Conservation (phyloP, 2,888 invertebrate species). For the Lepidocyrtinus sp. region DNA sequence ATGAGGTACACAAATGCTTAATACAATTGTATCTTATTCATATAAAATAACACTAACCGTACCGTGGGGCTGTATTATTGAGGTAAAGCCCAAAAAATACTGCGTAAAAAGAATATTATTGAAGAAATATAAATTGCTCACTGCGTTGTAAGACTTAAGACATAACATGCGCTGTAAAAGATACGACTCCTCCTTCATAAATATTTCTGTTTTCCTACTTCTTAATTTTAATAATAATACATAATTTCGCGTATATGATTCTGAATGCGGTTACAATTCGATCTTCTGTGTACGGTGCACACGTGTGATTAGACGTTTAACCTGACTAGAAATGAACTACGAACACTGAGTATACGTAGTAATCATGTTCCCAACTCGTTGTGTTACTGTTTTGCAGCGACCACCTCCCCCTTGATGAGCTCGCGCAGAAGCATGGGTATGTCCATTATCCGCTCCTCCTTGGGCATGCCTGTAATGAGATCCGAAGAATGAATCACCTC, state of each 20-base stretch:
- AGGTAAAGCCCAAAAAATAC: background rate
- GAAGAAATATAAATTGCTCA: background rate
- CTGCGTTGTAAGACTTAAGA: too few species aligned
- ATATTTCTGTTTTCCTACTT: too few species aligned
- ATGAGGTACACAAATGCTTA: too few species aligned
- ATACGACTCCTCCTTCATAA: too few species aligned
- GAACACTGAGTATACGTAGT: constrained; percentile 72
- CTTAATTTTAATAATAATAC: background rate
- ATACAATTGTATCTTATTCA: too few species aligned
- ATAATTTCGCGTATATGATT: background rate
- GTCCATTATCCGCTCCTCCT: constrained; percentile 36
- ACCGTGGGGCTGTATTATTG: too few species aligned
- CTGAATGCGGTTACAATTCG: background rate
- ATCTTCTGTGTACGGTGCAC: background rate
- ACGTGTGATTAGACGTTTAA: background rate
- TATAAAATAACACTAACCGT: too few species aligned
- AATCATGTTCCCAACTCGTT: constrained; percentile 71
- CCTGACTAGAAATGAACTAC: constrained; percentile 61
- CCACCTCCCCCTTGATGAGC: constrained; percentile 50
- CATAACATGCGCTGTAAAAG: too few species aligned
- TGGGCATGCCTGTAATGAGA: constrained; percentile 63
- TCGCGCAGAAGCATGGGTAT: constrained; percentile 56
- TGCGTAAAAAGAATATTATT: background rate
- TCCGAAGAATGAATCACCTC: constrained; percentile 71
- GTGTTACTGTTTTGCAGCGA: constrained; percentile 71